phyloP scores from a whole-genome alignment of 2,113 vertebrate genomes.

The zebrafish (Danio rerio) region GRCz12tu NC_133184.1:30367501-30368000 shows the following conservation, averaged over 20 bases:
- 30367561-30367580: neutral
- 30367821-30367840: neutral
- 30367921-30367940: no score
- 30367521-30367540: no score
- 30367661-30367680: slow-evolving; percentile 76
- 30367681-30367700: slow-evolving; percentile 83
- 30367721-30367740: neutral
- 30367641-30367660: slow-evolving; percentile 65
- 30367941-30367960: no score
- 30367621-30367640: slow-evolving; percentile 56
- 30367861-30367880: neutral
- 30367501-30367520: no score
- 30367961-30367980: no score
- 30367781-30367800: neutral
- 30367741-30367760: neutral
- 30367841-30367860: neutral
- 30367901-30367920: neutral
- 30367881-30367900: neutral
- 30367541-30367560: no score
- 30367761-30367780: neutral
- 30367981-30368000: no score
- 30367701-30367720: neutral
- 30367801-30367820: no score
- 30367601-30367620: slow-evolving; percentile 62
- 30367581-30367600: slow-evolving; percentile 66